Evolutionary conservation across 2,888 invertebrate genomes (phyloP).

Genomic region (Eristalinus sepulchralis): DNA sequence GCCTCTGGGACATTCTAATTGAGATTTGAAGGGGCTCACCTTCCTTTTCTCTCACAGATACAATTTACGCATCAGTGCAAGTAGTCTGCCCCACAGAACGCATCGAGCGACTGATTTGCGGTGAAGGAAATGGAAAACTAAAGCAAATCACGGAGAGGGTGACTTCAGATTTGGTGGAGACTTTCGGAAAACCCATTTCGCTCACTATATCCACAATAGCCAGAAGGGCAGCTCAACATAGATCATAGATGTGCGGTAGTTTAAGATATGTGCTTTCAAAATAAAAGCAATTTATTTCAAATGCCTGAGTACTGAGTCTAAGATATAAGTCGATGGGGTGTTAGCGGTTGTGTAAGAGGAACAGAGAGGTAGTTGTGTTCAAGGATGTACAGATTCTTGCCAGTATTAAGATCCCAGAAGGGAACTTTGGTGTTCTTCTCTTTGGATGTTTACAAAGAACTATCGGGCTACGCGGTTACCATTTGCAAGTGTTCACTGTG

Average conservation of each 20-base stretch:
- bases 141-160: constrained; percentile 86
- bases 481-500: no score
- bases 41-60: constrained; percentile 79
- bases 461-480: no score
- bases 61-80: constrained; percentile 83
- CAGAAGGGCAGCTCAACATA: constrained; percentile 32
- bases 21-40: neutral
- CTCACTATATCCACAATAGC: constrained; percentile 78
- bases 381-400: no score
- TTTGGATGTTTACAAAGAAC: no score
- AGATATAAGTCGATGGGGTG: no score
- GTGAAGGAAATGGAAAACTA: constrained; percentile 86
- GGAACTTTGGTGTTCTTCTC: no score
- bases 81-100: constrained; percentile 85
- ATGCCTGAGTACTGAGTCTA: no score
- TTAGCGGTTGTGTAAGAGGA: no score
- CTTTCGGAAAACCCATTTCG: constrained; percentile 84
- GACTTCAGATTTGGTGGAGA: constrained; percentile 84
- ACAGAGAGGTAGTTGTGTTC: no score
- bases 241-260: neutral
- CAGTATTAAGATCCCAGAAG: no score
- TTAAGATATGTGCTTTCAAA: neutral
- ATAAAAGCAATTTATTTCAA: neutral
- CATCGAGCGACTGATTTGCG: constrained; percentile 85
- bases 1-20: neutral